Evolutionary conservation across 2,888 invertebrate species (phyloP).

Genomic region (Belgica antarctica): DNA sequence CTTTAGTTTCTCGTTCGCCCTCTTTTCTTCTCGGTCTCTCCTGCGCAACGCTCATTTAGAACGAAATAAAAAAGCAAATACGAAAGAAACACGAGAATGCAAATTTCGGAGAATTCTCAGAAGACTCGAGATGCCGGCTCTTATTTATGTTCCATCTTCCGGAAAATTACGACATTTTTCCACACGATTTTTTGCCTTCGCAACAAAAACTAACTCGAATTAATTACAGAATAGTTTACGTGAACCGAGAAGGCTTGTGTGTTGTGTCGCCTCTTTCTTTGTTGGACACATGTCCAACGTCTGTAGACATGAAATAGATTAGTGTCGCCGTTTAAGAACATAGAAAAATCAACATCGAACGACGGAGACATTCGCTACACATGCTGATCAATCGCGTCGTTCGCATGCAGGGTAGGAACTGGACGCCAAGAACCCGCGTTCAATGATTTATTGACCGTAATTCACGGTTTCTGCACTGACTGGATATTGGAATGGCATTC

Average conservation of each 20-base stretch:
- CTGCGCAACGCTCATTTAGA: background rate
- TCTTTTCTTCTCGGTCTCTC: conserved; percentile 6
- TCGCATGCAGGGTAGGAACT: background rate
- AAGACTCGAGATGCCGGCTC: conserved; percentile 4
- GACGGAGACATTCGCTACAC: background rate
- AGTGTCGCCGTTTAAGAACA: conserved; percentile 29
- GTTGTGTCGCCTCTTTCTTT: background rate
- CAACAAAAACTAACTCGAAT: background rate
- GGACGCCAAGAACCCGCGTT: background rate
- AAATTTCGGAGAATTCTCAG: conserved; percentile 32
- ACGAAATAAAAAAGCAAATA: background rate
- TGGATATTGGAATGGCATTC: background rate
- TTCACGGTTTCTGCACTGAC: background rate
- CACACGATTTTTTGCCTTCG: background rate
- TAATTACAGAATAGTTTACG: background rate
- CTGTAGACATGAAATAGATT: conserved; percentile 40
- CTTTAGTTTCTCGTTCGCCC: conserved; percentile 11
- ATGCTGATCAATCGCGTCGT: background rate
- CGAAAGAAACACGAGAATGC: conserved; percentile 18
- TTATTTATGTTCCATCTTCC: background rate
- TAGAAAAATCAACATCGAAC: background rate
- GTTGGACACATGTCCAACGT: conserved; percentile 35
- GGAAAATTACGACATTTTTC: background rate
- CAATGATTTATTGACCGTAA: background rate
- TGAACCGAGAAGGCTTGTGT: background rate